Percentiles rank a stretch among this genome's conserved stretches.
Conservation (phyloP, 2,888 invertebrate species). For the Ophion ellenae region DNA sequence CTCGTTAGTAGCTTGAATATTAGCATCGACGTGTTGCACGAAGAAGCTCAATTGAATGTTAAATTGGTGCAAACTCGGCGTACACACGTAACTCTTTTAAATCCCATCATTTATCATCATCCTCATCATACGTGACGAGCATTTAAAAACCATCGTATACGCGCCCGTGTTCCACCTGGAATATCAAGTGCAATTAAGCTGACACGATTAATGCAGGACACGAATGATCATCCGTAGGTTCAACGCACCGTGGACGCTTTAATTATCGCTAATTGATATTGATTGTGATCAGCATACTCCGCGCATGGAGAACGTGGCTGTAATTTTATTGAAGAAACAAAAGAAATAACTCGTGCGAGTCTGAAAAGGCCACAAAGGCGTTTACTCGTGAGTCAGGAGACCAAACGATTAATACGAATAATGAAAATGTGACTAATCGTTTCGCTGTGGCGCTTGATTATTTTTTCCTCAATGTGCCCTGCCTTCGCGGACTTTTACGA, state of each 20-base stretch:
- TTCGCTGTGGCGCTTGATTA: no score
- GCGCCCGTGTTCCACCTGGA: background rate
- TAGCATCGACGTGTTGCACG: constrained; percentile 9
- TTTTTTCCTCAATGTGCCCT: no score
- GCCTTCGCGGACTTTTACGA: no score
- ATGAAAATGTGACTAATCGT: background rate
- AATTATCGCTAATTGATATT: constrained; percentile 62
- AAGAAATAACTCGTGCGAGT: no score
- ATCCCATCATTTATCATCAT: constrained; percentile 29
- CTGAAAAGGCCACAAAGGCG: no score
- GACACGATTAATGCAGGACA: constrained; percentile 10
- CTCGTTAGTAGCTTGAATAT: constrained; percentile 17
- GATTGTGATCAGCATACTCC: constrained; percentile 44
- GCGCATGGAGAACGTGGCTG: no score
- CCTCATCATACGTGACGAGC: background rate
- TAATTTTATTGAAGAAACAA: no score
- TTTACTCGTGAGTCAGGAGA: no score
- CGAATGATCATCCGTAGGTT: constrained; percentile 30
- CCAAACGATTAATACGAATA: background rate
- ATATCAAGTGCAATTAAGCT: background rate
- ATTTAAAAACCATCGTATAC: background rate
- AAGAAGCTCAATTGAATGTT: constrained; percentile 21
- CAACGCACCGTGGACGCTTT: constrained; percentile 46
- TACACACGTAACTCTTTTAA: constrained; percentile 1
- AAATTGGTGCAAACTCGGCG: constrained; percentile 12